Evolutionary conservation across 2,797 vertebrate genomes (phyloP).

Genomic region (Orientallactaga sibirica): DNA sequence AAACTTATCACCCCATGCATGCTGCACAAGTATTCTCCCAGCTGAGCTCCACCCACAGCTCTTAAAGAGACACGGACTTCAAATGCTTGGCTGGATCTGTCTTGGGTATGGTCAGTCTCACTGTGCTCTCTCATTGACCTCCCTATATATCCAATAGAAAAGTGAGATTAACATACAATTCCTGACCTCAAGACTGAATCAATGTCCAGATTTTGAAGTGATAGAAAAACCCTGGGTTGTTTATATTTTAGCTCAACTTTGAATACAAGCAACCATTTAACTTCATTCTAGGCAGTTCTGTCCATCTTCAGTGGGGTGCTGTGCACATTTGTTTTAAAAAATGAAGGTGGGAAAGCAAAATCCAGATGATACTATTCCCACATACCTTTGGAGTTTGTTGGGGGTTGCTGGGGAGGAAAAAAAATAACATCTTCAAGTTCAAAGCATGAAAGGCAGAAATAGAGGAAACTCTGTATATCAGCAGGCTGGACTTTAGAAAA

Average conservation of each 20-base stretch:
- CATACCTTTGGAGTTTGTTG: neutral
- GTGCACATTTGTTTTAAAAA: neutral
- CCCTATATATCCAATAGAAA: neutral
- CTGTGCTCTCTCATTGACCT: neutral
- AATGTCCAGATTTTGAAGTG: neutral
- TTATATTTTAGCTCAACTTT: neutral
- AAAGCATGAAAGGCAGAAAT: constrained; percentile 58
- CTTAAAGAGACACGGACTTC: neutral
- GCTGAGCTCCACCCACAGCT: too few relatives aligned
- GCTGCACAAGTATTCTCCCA: neutral
- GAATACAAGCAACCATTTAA: neutral
- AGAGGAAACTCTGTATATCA: neutral
- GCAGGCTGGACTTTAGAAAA: neutral
- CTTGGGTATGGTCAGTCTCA: accelerated
- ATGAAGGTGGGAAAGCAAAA: neutral
- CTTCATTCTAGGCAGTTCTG: neutral
- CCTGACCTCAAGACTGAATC: neutral
- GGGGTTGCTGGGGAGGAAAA: neutral
- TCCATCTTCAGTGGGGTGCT: neutral
- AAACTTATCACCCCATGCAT: neutral
- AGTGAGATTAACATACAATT: neutral
- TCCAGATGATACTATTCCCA: accelerated
- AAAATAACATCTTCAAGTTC: constrained; percentile 22
- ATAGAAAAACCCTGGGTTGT: accelerated
- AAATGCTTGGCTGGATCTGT: too few relatives aligned